Conservation (phyloP, 2,797 vertebrate species). For the Enteromius afrohamiltoni region DNA sequence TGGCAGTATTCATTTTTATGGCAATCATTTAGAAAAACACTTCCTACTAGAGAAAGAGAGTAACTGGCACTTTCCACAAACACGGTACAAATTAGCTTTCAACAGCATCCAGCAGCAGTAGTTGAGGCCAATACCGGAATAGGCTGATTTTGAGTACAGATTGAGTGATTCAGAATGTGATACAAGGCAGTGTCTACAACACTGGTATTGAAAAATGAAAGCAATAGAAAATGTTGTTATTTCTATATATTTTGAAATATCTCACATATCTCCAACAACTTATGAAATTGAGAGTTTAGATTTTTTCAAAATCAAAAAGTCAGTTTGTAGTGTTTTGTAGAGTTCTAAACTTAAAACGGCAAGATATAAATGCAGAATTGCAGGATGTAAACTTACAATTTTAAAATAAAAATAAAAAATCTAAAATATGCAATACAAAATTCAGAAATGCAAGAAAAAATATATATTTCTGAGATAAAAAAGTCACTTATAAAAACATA, state of each 20-base stretch:
- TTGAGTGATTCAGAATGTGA: neutral
- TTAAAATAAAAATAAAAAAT: too few relatives aligned
- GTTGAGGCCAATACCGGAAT: neutral
- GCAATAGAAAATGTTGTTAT: neutral
- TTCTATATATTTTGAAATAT: neutral
- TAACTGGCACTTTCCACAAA: neutral
- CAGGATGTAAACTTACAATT: too few relatives aligned
- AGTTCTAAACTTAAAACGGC: too few relatives aligned
- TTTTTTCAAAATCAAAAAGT: too few relatives aligned
- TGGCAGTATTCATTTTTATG: constrained; percentile 3
- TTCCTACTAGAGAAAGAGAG: neutral
- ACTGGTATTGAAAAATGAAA: neutral
- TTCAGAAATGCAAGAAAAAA: too few relatives aligned
- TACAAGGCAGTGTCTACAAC: neutral
- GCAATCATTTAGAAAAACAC: constrained; percentile 1
- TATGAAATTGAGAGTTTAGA: too few relatives aligned
- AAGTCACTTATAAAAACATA: too few relatives aligned
- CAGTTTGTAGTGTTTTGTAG: too few relatives aligned
- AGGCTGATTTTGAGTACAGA: neutral
- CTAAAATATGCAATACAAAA: too few relatives aligned
- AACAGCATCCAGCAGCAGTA: neutral
- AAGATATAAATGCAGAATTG: too few relatives aligned
- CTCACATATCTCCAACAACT: too few relatives aligned
- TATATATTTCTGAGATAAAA: too few relatives aligned
- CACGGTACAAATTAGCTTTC: neutral